Evolutionary conservation across 2,888 invertebrate genomes (phyloP).

Genomic region (Zygogramma bicolorata): DNA sequence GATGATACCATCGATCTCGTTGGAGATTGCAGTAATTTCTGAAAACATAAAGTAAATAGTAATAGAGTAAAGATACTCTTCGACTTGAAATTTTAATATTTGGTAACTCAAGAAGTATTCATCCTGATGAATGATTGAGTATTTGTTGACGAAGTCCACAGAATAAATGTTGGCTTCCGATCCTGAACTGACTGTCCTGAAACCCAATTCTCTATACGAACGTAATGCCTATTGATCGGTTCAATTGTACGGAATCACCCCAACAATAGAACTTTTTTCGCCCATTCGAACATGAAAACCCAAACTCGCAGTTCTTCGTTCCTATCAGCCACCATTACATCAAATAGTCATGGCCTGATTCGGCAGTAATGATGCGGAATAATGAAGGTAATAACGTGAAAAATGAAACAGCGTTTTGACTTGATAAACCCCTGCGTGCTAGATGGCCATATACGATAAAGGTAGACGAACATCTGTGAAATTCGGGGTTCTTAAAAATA

Average conservation of each 20-base stretch:
- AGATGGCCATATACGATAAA: slow-evolving; percentile 2
- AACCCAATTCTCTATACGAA: background rate
- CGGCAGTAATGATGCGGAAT: background rate
- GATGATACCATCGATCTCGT: too few species aligned
- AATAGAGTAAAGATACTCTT: too few species aligned
- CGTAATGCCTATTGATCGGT: background rate
- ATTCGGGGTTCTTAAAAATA: background rate
- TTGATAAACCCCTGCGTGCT: background rate
- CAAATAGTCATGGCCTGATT: background rate
- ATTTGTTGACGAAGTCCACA: too few species aligned
- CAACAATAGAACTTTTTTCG: background rate
- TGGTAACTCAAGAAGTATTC: too few species aligned
- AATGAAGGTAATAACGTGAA: slow-evolving; percentile 2
- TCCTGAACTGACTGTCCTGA: background rate
- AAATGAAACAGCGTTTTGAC: slow-evolving; percentile 1
- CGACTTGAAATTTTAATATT: too few species aligned
- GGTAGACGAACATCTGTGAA: slow-evolving; percentile 4
- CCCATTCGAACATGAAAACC: background rate
- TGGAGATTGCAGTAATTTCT: too few species aligned
- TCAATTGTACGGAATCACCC: background rate
- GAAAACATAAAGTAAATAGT: too few species aligned
- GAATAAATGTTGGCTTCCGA: too few species aligned
- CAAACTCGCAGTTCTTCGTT: background rate
- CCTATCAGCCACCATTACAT: background rate
- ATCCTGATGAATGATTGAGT: too few species aligned